These are phyloP conservation scores for Parnassius orleans DNA, from an alignment of 2,888 invertebrate species.

Conservation along the genomic window DNA sequence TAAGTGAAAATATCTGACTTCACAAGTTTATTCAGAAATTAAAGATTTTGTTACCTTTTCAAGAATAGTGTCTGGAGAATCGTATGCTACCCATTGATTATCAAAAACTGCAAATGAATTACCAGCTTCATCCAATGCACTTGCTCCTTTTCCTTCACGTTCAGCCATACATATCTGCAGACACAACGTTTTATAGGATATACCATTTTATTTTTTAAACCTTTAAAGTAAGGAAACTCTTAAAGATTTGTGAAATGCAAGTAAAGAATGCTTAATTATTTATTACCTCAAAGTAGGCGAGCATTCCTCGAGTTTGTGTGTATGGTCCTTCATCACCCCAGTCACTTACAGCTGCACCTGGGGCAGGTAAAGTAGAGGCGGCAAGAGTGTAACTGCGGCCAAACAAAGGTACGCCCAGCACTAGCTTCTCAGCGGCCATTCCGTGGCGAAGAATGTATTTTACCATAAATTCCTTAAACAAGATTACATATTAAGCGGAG, in stretches of 20 bases:
- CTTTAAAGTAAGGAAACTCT: no score
- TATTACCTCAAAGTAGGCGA: constrained; percentile 87
- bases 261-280: constrained; percentile 6
- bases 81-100: constrained; percentile 91
- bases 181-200: not conserved
- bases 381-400: constrained; percentile 86
- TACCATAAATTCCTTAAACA: constrained; percentile 83
- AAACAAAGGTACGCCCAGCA: constrained; percentile 87
- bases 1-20: no score
- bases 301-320: constrained; percentile 84
- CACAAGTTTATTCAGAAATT: not conserved
- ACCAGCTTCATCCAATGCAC: constrained; percentile 81
- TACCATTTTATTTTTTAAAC: not conserved
- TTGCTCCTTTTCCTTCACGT: constrained; percentile 77
- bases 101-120: constrained; percentile 84
- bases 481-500: not conserved
- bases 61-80: constrained; percentile 83
- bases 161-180: constrained; percentile 79
- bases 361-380: constrained; percentile 70
- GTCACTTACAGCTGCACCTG: constrained; percentile 81
- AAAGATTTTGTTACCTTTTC: constrained; percentile 79
- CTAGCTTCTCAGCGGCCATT: constrained; percentile 83
- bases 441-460: constrained; percentile 84
- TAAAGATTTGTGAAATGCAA: not conserved
- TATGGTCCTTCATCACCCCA: constrained; percentile 84